Conservation (phyloP, 2,888 invertebrate species). For the Harpagoxenus sublaevis region DNA sequence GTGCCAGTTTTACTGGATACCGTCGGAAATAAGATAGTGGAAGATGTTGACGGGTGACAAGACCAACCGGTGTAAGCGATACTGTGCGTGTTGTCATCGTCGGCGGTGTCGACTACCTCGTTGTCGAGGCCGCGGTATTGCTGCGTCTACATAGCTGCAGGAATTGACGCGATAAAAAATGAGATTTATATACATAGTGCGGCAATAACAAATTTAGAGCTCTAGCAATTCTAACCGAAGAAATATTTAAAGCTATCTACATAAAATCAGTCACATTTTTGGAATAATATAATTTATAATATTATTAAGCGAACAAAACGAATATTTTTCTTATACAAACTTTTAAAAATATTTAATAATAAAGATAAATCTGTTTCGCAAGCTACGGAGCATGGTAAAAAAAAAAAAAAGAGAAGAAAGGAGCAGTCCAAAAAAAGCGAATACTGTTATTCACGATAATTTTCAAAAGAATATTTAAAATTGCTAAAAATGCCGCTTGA, state of each 20-base stretch:
- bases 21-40: slow-evolving; percentile 30
- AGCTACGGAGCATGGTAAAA: not conserved
- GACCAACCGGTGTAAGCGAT: slow-evolving; percentile 78
- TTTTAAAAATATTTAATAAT: not conserved
- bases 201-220: not conserved
- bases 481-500: slow-evolving; percentile 20
- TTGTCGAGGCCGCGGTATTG: slow-evolving; percentile 75
- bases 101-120: slow-evolving; percentile 71
- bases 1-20: slow-evolving; percentile 51
- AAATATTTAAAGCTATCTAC: not conserved
- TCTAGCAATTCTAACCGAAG: not conserved
- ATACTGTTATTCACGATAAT: slow-evolving; percentile 58
- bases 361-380: not conserved
- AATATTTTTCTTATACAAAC: not conserved
- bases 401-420: slow-evolving; percentile 6
- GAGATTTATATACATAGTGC: slow-evolving; percentile 64
- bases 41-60: slow-evolving; percentile 32
- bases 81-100: slow-evolving; percentile 64
- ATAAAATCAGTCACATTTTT: not conserved
- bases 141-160: slow-evolving; percentile 64
- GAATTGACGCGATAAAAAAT: slow-evolving; percentile 70
- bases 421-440: not conserved
- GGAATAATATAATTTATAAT: not conserved
- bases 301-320: not conserved
- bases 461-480: not conserved